These are phyloP conservation scores for Bemisia tabaci DNA, from an alignment of 1,140 invertebrate species.

Conservation along the genomic window DNA sequence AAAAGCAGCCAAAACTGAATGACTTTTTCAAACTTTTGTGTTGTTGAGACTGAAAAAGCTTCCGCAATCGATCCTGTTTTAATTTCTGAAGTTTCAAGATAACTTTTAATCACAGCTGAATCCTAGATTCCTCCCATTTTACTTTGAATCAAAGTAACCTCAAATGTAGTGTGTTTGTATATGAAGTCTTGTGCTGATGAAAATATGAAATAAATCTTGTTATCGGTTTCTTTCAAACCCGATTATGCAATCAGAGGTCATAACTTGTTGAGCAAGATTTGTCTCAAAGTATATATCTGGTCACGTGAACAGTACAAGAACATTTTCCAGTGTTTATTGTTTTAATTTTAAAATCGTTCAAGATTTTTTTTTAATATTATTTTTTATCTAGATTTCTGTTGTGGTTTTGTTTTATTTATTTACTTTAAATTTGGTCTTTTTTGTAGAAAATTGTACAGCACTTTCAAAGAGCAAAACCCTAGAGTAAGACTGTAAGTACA, in stretches of 20 bases:
- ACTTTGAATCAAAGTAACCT: neutral
- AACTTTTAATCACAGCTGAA: neutral
- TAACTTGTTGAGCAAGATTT: too few species aligned
- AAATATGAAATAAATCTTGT: neutral
- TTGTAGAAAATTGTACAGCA: neutral
- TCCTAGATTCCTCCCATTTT: neutral
- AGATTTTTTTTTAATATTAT: neutral
- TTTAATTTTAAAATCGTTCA: neutral
- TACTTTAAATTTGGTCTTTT: neutral
- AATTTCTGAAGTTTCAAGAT: too few species aligned
- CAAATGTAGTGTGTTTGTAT: neutral
- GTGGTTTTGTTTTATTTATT: neutral
- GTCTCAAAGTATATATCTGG: neutral
- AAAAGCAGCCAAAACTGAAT: too few species aligned
- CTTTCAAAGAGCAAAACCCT: neutral
- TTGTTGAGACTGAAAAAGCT: too few species aligned
- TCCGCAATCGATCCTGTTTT: too few species aligned
- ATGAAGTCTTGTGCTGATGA: neutral
- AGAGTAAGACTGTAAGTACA: neutral
- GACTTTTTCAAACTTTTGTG: too few species aligned
- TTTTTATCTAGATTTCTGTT: neutral
- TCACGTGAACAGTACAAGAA: neutral
- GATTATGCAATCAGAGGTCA: too few species aligned
- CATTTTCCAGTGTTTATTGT: neutral
- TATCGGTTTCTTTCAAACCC: too few species aligned